phyloP scores from a whole-genome alignment of 2,113 vertebrate genomes.

The Brienomyrus longianalis region DNA sequence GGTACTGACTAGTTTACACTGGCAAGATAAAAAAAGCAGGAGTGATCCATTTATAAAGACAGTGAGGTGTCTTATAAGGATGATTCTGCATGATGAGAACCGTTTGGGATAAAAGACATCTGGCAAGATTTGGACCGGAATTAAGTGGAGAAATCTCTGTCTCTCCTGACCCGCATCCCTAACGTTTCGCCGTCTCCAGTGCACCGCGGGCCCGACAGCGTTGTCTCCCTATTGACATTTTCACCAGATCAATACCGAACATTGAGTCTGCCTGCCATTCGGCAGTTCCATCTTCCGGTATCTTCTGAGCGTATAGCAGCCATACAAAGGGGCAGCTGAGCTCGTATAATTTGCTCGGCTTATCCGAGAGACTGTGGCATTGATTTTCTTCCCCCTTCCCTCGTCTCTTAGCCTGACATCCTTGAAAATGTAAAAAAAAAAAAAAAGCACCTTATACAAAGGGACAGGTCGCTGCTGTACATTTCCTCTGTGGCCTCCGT shows the following conservation, averaged over 20 bases:
- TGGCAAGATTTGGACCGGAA: conserved; percentile 31
- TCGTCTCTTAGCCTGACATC: conserved; percentile 75
- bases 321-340: conserved; percentile 80
- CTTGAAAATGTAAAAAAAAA: conserved; percentile 67
- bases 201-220: neutral
- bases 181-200: neutral
- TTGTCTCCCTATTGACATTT: conserved; percentile 57
- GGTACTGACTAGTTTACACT: neutral
- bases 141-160: conserved; percentile 34
- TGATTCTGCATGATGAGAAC: neutral
- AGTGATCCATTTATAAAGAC: neutral
- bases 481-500: conserved; percentile 66
- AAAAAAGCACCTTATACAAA: conserved; percentile 66
- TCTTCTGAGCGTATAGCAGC: conserved; percentile 75
- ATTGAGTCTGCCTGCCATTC: conserved; percentile 72
- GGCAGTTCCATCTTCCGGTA: conserved; percentile 72
- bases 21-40: neutral
- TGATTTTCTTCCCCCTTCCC: conserved; percentile 70
- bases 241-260: conserved; percentile 80
- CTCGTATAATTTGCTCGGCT: conserved; percentile 82
- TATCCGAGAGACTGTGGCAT: conserved; percentile 74
- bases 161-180: conserved; percentile 47
- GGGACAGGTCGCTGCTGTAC: conserved; percentile 72
- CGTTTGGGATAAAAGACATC: conserved; percentile 35
- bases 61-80: conserved; percentile 35